Conservation (phyloP, 2,113 vertebrate genomes). For the Toxotes jaculatrix region DNA sequence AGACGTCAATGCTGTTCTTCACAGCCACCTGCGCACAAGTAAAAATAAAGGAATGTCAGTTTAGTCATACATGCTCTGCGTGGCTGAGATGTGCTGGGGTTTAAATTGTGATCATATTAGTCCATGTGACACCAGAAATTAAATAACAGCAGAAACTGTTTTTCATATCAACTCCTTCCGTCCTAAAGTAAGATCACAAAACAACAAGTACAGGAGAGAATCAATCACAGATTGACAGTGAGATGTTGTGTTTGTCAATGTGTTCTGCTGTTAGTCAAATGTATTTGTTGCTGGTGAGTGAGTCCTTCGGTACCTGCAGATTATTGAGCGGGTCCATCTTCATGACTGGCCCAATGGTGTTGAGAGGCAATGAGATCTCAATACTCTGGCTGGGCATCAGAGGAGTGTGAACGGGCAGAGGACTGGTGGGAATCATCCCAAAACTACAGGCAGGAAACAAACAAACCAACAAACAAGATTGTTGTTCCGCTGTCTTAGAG, state of each 20-base stretch:
- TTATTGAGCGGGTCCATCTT: constrained; percentile 99
- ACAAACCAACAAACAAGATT: background rate
- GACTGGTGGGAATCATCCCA: constrained; percentile 95
- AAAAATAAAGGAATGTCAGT: background rate
- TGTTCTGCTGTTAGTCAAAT: background rate
- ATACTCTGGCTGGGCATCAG: constrained; percentile 99
- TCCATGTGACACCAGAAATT: too few species aligned
- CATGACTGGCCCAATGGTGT: constrained; percentile 98
- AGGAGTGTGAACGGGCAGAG: constrained; percentile 94
- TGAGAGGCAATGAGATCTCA: constrained; percentile 95
- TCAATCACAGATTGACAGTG: background rate
- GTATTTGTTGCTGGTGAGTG: background rate
- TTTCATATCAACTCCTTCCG: too few species aligned
- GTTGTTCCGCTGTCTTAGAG: background rate
- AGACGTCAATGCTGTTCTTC: constrained; percentile 99
- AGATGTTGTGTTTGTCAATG: background rate
- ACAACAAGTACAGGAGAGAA: background rate
- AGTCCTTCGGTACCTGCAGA: constrained; percentile 88
- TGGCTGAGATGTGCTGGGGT: background rate
- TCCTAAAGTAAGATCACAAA: too few species aligned
- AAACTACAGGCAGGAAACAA: constrained; percentile 83
- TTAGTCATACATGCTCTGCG: background rate
- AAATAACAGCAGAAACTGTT: too few species aligned
- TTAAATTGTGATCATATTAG: too few species aligned
- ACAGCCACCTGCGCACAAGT: constrained; percentile 91